These are phyloP conservation scores for Hippocampus zosterae DNA, from an alignment of 2,113 vertebrate species.

Conservation along the genomic window DNA sequence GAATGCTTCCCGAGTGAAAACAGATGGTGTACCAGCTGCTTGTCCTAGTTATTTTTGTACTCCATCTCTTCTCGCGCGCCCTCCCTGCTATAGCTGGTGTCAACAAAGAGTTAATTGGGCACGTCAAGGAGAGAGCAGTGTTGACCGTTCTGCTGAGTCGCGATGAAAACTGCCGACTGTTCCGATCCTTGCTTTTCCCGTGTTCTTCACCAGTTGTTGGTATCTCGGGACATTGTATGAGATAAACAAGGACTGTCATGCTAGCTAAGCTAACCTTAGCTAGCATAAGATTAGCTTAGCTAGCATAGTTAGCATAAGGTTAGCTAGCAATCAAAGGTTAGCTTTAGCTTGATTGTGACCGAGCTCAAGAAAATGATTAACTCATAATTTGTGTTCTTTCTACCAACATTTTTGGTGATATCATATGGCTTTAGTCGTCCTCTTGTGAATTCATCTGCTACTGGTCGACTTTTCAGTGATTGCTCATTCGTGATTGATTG, in stretches of 20 bases:
- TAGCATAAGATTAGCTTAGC: neutral
- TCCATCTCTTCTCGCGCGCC: neutral
- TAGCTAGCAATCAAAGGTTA: too few species aligned
- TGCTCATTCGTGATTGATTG: too few species aligned
- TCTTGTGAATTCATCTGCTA: too few species aligned
- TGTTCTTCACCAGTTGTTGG: neutral
- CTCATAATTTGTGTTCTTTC: neutral
- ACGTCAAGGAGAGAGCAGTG: neutral
- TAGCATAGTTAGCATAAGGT: too few species aligned
- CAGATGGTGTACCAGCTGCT: slow-evolving; percentile 5
- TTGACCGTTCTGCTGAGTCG: neutral
- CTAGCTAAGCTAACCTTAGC: neutral
- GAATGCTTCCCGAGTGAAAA: slow-evolving; percentile 2
- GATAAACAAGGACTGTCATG: neutral
- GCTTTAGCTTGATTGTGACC: neutral
- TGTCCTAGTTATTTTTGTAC: slow-evolving; percentile 6
- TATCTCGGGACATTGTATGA: neutral
- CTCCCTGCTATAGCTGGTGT: neutral
- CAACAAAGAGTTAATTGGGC: slow-evolving; percentile 6
- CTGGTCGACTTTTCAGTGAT: too few species aligned
- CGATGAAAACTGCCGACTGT: neutral
- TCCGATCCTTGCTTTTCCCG: neutral
- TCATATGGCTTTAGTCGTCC: neutral
- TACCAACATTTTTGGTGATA: neutral
- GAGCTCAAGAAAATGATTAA: neutral